These are phyloP conservation scores for Eutolmus rufibarbis DNA, from an alignment of 2,888 invertebrate genomes.

Conservation along the genomic window DNA sequence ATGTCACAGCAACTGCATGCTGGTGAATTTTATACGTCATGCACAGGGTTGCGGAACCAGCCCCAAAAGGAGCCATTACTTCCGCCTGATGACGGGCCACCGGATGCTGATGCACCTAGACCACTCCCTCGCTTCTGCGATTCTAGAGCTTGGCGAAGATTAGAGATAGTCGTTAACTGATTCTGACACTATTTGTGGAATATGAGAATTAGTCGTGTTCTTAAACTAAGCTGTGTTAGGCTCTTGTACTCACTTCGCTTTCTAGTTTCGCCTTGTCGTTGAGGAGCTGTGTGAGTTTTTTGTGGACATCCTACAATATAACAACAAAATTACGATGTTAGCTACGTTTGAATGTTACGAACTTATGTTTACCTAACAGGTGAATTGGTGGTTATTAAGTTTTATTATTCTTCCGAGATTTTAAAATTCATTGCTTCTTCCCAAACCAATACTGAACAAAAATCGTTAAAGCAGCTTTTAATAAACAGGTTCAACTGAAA, in stretches of 20 bases:
- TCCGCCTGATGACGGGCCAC: not conserved
- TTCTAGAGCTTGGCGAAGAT: conserved; percentile 47
- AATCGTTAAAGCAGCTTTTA: too few species aligned
- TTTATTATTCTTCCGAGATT: too few species aligned
- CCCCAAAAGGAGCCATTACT: conserved; percentile 38
- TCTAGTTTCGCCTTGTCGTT: conserved; percentile 39
- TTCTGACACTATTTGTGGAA: conserved; percentile 44
- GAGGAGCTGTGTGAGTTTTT: not conserved
- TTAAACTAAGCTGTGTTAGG: not conserved
- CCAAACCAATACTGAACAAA: too few species aligned
- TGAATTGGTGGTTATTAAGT: not conserved
- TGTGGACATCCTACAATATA: not conserved
- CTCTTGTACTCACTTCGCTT: conserved; percentile 39
- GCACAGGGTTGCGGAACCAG: conserved; percentile 46
- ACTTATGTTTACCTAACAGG: not conserved
- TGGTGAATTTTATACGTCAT: conserved; percentile 42
- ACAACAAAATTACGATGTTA: not conserved
- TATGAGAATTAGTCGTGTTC: not conserved
- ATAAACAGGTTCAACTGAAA: too few species aligned
- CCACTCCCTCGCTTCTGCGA: conserved; percentile 21
- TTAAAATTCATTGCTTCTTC: too few species aligned
- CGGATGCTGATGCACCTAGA: conserved; percentile 12
- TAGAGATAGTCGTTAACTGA: conserved; percentile 46
- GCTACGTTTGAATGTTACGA: not conserved
- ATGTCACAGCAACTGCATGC: not conserved